phyloP scores from a whole-genome alignment of 2,113 vertebrate genomes.

The Ceyx cyanopectus region DNA sequence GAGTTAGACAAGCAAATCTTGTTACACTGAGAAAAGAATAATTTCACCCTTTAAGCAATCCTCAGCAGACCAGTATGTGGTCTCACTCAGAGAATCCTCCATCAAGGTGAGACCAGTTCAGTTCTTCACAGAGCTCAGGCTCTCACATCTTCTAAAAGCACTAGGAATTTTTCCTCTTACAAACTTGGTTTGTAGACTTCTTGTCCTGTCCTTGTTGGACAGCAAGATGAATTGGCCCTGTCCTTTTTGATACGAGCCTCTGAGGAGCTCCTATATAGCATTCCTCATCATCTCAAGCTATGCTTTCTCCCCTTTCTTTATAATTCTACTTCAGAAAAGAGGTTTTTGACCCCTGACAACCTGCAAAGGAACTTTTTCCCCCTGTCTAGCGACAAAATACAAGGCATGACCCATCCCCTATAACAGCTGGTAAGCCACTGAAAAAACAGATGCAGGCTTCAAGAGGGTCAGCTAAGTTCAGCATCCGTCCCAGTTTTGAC shows the following conservation, averaged over 20 bases:
- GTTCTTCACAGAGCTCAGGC: not conserved
- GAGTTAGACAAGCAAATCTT: not conserved
- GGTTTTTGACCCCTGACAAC: not conserved
- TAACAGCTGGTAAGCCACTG: not conserved
- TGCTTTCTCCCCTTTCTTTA: not conserved
- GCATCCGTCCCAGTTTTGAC: not conserved
- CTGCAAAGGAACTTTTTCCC: not conserved
- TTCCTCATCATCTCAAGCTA: not conserved
- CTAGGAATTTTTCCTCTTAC: not conserved
- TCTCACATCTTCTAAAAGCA: not conserved
- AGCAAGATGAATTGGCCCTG: not conserved
- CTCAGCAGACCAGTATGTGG: not conserved
- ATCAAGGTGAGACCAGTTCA: slow-evolving; percentile 2
- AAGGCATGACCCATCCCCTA: not conserved
- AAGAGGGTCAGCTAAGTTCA: slow-evolving; percentile 13
- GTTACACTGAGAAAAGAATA: not conserved
- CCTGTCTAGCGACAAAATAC: not conserved
- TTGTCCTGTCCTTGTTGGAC: not conserved
- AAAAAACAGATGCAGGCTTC: not conserved
- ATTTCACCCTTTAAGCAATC: not conserved
- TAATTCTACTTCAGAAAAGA: not conserved
- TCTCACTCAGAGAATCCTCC: not conserved
- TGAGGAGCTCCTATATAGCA: not conserved
- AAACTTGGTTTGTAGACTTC: not conserved
- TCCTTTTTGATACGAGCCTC: not conserved